Percentiles rank a stretch among this genome's conserved stretches.
Evolutionary conservation across 2,797 vertebrate species (phyloP).

Genomic region (Lates japonicus): DNA sequence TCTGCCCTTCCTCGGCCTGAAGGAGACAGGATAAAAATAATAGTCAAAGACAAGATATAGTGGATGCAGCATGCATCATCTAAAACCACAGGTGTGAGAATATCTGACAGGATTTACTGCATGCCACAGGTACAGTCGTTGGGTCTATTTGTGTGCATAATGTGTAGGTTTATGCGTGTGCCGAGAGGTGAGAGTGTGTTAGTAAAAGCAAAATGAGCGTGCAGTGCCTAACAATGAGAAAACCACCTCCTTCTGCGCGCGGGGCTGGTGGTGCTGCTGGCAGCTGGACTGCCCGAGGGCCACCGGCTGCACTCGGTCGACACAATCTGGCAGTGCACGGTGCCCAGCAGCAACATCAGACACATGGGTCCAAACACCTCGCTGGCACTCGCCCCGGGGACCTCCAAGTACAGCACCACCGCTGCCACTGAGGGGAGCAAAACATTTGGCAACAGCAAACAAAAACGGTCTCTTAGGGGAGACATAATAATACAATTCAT

Average conservation of each 20-base stretch:
- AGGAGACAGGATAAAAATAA: constrained; percentile 45
- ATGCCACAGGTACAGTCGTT: background rate
- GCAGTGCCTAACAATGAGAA: constrained; percentile 60
- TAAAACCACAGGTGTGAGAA: background rate
- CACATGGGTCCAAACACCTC: constrained; percentile 95
- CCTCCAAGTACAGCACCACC: constrained; percentile 88
- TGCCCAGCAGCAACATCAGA: constrained; percentile 98
- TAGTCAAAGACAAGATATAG: constrained; percentile 1
- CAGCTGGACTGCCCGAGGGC: constrained; percentile 80
- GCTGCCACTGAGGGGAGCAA: constrained; percentile 87
- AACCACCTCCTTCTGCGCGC: constrained; percentile 91
- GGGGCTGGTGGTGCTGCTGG: constrained; percentile 85
- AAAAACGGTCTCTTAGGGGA: constrained; percentile 60
- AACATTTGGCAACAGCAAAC: constrained; percentile 69
- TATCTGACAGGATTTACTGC: background rate
- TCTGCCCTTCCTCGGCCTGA: constrained; percentile 88
- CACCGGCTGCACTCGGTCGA: constrained; percentile 92
- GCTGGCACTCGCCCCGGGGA: constrained; percentile 90
- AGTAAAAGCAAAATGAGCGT: constrained; percentile 36
- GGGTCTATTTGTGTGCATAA: constrained; percentile 20
- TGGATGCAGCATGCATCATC: background rate
- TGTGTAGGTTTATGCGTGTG: constrained; percentile 18
- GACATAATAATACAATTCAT: constrained; percentile 63
- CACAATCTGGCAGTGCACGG: constrained; percentile 98
- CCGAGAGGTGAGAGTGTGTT: constrained; percentile 36